Evolutionary conservation across 2,797 vertebrate genomes (phyloP), one percentile per base, ranked within the genome.

Genomic region (Harpagifer antarcticus): DNA sequence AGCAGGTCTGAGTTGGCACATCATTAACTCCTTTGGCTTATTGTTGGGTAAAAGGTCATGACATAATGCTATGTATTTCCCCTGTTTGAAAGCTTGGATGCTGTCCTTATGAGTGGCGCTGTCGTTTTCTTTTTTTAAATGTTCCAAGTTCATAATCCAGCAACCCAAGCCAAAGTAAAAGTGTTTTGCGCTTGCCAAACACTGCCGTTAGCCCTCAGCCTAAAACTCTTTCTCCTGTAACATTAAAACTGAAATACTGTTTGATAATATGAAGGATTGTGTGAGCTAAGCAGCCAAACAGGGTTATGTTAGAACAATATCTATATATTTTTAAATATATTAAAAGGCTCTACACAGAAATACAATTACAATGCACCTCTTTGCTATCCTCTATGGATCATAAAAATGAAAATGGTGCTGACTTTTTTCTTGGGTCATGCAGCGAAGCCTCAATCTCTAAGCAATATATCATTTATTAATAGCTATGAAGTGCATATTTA

Each of bases 321-420:
- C 9, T 37, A 37, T 37, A 37, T 37, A 9, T 37, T 33, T 23
- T n/a, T 27, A 4, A 4, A 37, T 8, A 37, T 8, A 33, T 33
- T 9, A 27, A n/a, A 55, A 4, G 17, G 15, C 31, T 50, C 23
- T 27, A 42, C 17, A n/a, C 14, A 16, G 27, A 44, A 31, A 13
- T 10, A 23, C 23, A 57, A 68, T 4, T 44, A 66, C 48, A 54
- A 44, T 54, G 15, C 63, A 44, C 42, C 44, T 68, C 43, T 13
- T 45, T 57, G 9, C 33, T 17, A 33, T 19, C 3, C 37, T 37
- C 20, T 27, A 53, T 55, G 64, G 20, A 44, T 17, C 48, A 66
- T 19, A 33, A 27, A 3, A 37, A 27, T 27, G 16, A 11, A 54
- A 10, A 15, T 56, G 23, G 37, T 56, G 44, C 53, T 19, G 52